Percentiles rank a stretch among this genome's conserved stretches.
Conservation (phyloP, 2,797 vertebrate species). For the Sphaeramia orbicularis region DNA sequence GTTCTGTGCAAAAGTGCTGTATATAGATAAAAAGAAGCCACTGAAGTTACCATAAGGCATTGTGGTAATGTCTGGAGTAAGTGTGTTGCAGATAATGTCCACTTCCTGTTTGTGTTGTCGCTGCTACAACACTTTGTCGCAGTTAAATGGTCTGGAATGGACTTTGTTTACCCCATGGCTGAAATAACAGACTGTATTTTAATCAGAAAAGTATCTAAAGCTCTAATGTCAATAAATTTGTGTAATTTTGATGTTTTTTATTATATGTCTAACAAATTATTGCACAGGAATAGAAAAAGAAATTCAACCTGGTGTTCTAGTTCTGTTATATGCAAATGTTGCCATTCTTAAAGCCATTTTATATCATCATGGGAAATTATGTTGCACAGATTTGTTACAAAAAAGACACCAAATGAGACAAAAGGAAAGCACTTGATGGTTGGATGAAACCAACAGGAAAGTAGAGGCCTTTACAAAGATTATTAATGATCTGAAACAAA, state of each 20-base stretch:
- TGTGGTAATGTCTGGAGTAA: slow-evolving; percentile 3
- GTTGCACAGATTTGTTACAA: slow-evolving; percentile 23
- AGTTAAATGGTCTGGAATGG: neutral
- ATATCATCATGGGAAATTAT: slow-evolving; percentile 15
- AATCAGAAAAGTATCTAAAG: neutral
- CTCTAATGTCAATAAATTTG: neutral
- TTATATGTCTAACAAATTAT: too few relatives aligned
- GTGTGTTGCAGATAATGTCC: neutral
- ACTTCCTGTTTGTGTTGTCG: slow-evolving; percentile 5
- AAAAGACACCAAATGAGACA: slow-evolving; percentile 4
- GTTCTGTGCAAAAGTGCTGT: too few relatives aligned
- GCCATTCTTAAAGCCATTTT: too few relatives aligned
- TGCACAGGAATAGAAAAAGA: too few relatives aligned
- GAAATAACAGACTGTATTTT: neutral
- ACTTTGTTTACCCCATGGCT: neutral
- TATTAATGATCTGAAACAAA: slow-evolving; percentile 34
- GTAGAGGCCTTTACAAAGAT: neutral
- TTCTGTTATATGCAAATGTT: too few relatives aligned
- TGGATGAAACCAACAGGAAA: neutral
- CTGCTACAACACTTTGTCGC: neutral
- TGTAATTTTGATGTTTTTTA: too few relatives aligned
- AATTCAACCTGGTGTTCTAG: too few relatives aligned
- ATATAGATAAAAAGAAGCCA: too few relatives aligned
- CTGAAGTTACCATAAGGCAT: too few relatives aligned
- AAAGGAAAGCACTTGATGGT: slow-evolving; percentile 4